A percentile compares a stretch with the other conserved stretches of the same genome.
Conservation (phyloP, 2,797 vertebrate genomes). For the Lagocephalus sceleratus region DNA sequence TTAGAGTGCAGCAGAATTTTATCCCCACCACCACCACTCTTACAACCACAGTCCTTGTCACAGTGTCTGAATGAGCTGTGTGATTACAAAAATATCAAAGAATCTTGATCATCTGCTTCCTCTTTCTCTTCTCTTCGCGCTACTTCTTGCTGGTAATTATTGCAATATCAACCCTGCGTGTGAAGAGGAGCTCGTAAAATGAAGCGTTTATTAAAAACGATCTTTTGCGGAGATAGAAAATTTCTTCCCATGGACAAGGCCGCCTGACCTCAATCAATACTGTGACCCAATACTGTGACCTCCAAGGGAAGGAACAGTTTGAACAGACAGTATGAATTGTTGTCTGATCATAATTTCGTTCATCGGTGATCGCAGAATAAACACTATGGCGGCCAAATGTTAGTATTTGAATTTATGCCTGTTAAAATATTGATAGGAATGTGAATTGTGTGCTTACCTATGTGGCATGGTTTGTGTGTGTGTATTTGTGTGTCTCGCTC, state of each 20-base stretch:
- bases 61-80: too few species aligned
- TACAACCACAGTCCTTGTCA: too few species aligned
- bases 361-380: not conserved
- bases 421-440: slow-evolving; percentile 54
- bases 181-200: too few species aligned
- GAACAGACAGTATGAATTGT: slow-evolving; percentile 10
- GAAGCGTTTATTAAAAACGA: too few species aligned
- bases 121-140: too few species aligned
- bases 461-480: slow-evolving; percentile 24
- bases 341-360: slow-evolving; percentile 1
- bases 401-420: slow-evolving; percentile 41
- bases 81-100: too few species aligned
- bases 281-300: slow-evolving; percentile 19
- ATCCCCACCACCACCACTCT: too few species aligned
- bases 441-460: slow-evolving; percentile 29
- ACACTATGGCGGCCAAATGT: slow-evolving; percentile 23
- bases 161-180: too few species aligned
- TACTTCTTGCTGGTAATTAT: too few species aligned
- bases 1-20: too few species aligned
- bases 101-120: too few species aligned
- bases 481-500: slow-evolving; percentile 32
- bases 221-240: slow-evolving; percentile 8
- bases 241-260: slow-evolving; percentile 38
- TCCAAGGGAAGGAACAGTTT: slow-evolving; percentile 11
- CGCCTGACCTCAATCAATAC: slow-evolving; percentile 44